Evolutionary conservation across 2,888 invertebrate genomes (phyloP).

Genomic region (Metopia argyrocephala): DNA sequence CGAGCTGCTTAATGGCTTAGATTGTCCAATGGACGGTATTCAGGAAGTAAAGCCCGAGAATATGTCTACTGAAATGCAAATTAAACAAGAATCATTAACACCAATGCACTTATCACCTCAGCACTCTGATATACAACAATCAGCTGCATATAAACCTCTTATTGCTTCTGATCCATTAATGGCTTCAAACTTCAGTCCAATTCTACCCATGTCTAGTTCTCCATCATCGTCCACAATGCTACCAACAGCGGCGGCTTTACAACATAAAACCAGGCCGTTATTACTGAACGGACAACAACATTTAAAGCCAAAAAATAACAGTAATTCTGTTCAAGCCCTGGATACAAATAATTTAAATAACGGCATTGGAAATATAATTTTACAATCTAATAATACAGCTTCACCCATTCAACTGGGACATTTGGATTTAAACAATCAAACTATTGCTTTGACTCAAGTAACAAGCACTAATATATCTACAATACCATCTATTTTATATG

Average conservation of each 20-base stretch:
- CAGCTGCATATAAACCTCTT: conserved; percentile 70
- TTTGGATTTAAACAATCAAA: conserved; percentile 59
- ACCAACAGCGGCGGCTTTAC: conserved; percentile 35
- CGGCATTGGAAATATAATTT: conserved; percentile 42
- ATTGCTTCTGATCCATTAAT: conserved; percentile 71
- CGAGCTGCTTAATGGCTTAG: conserved; percentile 67
- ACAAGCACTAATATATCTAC: conserved; percentile 51
- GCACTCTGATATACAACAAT: conserved; percentile 41
- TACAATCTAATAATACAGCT: conserved; percentile 25
- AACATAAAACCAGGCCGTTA: conserved; percentile 16
- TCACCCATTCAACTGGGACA: conserved; percentile 57
- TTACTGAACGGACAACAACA: conserved; percentile 59
- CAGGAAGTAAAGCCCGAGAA: conserved; percentile 67
- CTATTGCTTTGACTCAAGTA: conserved; percentile 51
- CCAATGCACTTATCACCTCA: conserved; percentile 57
- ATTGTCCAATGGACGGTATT: conserved; percentile 66
- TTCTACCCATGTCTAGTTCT: conserved; percentile 60
- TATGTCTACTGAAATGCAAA: conserved; percentile 65
- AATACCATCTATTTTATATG: conserved; percentile 66
- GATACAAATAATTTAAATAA: conserved; percentile 57
- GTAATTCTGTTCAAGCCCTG: conserved; percentile 69
- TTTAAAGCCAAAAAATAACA: background rate
- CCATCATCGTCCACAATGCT: conserved; percentile 50
- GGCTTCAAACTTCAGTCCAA: conserved; percentile 70
- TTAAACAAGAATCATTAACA: conserved; percentile 69